Conservation (phyloP, 2,888 invertebrate genomes). For the Pegoplata infirma region DNA sequence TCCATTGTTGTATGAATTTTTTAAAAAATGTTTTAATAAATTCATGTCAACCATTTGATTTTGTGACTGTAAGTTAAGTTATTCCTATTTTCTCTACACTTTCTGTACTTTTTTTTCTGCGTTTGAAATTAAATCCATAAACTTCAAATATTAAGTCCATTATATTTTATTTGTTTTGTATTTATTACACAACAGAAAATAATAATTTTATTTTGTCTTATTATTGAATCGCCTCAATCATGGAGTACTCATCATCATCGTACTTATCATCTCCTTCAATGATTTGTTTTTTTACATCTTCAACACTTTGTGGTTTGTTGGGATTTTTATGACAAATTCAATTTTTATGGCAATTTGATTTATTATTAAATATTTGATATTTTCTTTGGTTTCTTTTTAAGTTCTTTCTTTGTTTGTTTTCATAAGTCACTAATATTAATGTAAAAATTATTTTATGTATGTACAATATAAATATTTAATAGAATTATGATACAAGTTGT, state of each 20-base stretch:
- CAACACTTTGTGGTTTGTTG: not conserved
- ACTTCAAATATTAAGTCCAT: too few species aligned
- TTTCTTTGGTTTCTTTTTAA: too few species aligned
- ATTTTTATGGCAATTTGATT: slow-evolving; percentile 44
- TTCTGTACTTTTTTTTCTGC: too few species aligned
- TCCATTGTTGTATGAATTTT: too few species aligned
- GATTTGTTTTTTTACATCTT: not conserved
- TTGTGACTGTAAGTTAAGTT: too few species aligned
- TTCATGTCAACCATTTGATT: too few species aligned
- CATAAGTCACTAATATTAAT: not conserved
- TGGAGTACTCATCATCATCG: not conserved
- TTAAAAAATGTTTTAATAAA: too few species aligned
- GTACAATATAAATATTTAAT: not conserved
- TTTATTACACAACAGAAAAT: not conserved
- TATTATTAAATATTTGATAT: slow-evolving; percentile 17
- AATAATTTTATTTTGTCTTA: not conserved
- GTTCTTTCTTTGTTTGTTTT: too few species aligned
- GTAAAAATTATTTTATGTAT: not conserved
- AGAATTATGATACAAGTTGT: not conserved
- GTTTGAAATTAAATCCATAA: too few species aligned
- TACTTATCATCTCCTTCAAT: not conserved
- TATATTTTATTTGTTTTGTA: not conserved
- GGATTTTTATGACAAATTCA: slow-evolving; percentile 21
- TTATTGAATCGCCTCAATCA: not conserved
- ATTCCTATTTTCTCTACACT: too few species aligned